A percentile compares a stretch with the other conserved stretches of the same genome.
These are phyloP conservation scores for Rynchops niger DNA, from an alignment of 2,113 vertebrate species.

Conservation along the genomic window DNA sequence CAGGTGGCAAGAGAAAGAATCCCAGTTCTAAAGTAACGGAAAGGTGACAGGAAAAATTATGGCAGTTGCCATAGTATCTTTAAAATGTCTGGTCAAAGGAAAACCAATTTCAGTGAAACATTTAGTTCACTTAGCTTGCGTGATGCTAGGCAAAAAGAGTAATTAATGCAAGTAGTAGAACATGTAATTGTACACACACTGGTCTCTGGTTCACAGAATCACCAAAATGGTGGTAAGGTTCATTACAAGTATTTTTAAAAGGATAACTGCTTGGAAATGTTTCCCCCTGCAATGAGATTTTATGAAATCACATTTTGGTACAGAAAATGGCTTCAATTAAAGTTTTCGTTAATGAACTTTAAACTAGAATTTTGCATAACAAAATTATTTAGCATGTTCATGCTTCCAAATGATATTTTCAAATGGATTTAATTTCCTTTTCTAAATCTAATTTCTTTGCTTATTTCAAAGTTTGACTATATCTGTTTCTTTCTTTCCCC, in stretches of 20 bases:
- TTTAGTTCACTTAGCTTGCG: background rate
- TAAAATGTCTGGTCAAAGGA: background rate
- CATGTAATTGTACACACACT: background rate
- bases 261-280: background rate
- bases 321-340: background rate
- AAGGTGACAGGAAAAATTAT: background rate
- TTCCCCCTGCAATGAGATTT: background rate
- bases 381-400: background rate
- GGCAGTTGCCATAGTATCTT: background rate
- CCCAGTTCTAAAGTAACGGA: background rate
- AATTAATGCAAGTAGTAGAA: background rate
- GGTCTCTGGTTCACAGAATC: background rate
- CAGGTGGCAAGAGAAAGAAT: background rate
- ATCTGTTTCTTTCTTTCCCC: background rate
- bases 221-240: background rate
- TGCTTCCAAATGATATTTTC: background rate
- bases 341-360: background rate
- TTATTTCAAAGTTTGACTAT: background rate
- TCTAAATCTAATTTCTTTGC: background rate
- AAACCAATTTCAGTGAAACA: background rate
- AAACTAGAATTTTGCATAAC: background rate
- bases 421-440: background rate
- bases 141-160: background rate
- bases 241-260: background rate
- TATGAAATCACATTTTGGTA: background rate